A percentile compares a stretch with the other conserved stretches of the same genome.
Conservation (phyloP, 2,888 invertebrate species). For the Hydroisotoma schaefferi region DNA sequence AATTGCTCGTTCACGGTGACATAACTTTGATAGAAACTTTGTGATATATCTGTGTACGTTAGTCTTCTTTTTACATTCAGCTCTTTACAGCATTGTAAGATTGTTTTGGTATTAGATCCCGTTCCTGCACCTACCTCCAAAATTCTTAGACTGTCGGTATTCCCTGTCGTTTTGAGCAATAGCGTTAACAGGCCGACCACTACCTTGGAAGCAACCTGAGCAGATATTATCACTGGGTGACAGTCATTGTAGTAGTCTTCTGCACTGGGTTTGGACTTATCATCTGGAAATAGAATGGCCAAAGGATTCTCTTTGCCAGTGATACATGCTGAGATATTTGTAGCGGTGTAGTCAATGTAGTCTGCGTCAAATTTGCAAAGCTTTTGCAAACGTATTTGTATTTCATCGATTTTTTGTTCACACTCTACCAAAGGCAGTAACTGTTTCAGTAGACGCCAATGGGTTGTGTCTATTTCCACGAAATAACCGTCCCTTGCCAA, state of each 20-base stretch:
- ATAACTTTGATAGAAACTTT: constrained; percentile 14
- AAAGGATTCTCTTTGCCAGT: background rate
- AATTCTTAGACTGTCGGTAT: constrained; percentile 10
- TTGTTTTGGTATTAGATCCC: constrained; percentile 3
- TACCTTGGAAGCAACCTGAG: no score
- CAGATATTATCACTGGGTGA: constrained; percentile 6
- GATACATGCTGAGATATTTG: no score
- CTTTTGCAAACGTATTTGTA: background rate
- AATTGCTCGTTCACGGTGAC: constrained; percentile 10
- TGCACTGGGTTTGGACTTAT: background rate
- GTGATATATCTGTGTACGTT: constrained; percentile 20
- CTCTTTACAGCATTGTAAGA: background rate
- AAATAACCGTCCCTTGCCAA: background rate
- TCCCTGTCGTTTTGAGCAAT: no score
- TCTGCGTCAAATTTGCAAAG: no score
- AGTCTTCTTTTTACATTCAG: background rate
- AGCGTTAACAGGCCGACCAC: no score
- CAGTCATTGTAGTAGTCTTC: background rate
- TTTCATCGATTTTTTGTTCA: background rate
- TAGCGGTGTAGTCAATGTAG: no score
- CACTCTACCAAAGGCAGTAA: no score
- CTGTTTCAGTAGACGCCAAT: background rate
- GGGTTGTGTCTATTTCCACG: background rate
- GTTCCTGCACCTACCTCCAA: constrained; percentile 27
- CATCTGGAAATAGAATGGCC: background rate